phyloP scores from a whole-genome alignment of 2,888 invertebrate genomes.

The Pandemis cinnamomeana region DNA sequence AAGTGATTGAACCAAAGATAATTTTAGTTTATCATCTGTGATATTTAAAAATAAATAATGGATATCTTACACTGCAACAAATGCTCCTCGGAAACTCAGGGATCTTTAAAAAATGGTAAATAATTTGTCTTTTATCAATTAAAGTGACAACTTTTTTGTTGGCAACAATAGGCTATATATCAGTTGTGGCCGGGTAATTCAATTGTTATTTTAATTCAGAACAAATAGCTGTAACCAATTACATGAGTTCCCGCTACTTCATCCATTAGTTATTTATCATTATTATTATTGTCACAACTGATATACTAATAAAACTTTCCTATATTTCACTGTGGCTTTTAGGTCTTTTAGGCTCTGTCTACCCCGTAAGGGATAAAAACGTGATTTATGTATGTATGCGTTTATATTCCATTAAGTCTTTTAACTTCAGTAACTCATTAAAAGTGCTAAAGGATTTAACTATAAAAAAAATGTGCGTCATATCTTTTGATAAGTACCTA shows the following conservation, averaged over 20 bases:
- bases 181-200: background rate
- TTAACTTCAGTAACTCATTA: too few species aligned
- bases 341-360: too few species aligned
- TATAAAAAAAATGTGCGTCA: too few species aligned
- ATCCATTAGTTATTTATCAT: too few species aligned
- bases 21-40: slow-evolving; percentile 67
- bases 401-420: too few species aligned
- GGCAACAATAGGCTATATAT: background rate
- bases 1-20: slow-evolving; percentile 53
- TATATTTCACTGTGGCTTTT: too few species aligned
- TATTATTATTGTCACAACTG: too few species aligned
- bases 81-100: slow-evolving; percentile 62
- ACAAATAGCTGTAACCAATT: background rate
- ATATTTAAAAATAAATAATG: slow-evolving; percentile 64
- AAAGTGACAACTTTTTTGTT: background rate
- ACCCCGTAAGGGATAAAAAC: too few species aligned
- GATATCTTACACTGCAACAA: slow-evolving; percentile 63
- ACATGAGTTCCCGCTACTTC: too few species aligned
- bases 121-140: slow-evolving; percentile 40
- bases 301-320: too few species aligned
- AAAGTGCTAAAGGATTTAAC: too few species aligned
- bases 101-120: slow-evolving; percentile 64
- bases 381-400: too few species aligned
- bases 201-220: background rate
- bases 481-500: background rate